phyloP scores from a whole-genome alignment of 2,888 invertebrate species.

The Halictus ligatus region DNA sequence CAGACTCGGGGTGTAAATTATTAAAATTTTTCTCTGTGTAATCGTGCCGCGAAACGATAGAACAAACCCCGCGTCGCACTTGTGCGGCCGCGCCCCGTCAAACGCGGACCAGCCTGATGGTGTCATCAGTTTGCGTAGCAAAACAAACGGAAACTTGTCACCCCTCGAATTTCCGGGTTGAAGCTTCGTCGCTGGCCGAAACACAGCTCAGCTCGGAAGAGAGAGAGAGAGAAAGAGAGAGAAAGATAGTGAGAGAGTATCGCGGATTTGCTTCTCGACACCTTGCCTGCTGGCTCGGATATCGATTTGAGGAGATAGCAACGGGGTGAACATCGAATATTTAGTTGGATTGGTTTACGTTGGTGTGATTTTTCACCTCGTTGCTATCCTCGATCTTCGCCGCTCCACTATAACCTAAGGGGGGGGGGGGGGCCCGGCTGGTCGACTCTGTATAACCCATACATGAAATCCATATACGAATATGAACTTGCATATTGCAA shows the following conservation, averaged over 20 bases:
- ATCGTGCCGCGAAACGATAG: neutral
- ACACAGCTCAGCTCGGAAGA: conserved; percentile 19
- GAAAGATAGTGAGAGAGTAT: neutral
- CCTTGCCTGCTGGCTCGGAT: conserved; percentile 18
- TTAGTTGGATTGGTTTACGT: too few species aligned
- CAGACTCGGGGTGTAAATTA: neutral
- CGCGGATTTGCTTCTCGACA: conserved; percentile 57
- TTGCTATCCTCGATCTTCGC: too few species aligned
- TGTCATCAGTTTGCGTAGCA: conserved; percentile 17
- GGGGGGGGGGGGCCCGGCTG: too few species aligned
- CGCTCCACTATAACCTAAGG: too few species aligned
- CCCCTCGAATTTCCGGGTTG: conserved; percentile 15
- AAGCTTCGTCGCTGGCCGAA: conserved; percentile 20
- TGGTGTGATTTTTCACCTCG: too few species aligned
- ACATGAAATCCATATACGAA: too few species aligned
- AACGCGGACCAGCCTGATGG: neutral
- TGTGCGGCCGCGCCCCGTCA: neutral
- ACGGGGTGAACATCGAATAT: too few species aligned
- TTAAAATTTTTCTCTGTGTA: neutral
- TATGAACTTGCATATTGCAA: too few species aligned
- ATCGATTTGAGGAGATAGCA: conserved; percentile 42
- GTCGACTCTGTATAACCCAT: too few species aligned
- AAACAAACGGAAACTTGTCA: conserved; percentile 26
- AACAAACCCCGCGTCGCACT: neutral
- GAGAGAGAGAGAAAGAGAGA: neutral